Percentiles rank a stretch among this genome's conserved stretches.
These are phyloP conservation scores for Sinocyclocheilus anshuiensis DNA, from an alignment of 2,113 vertebrate species.

Conservation along the genomic window DNA sequence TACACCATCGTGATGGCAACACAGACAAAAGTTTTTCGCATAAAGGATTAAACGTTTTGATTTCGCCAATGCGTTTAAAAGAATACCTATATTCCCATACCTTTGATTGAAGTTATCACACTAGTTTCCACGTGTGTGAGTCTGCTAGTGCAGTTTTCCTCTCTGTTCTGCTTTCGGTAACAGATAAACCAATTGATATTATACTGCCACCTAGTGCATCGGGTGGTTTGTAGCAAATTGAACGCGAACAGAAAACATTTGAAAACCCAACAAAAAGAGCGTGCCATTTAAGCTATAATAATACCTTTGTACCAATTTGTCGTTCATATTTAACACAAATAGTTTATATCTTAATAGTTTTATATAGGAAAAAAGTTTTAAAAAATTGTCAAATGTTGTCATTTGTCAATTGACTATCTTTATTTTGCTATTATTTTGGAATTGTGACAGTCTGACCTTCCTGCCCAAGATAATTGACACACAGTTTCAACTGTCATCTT, in stretches of 20 bases:
- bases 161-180: not conserved
- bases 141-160: not conserved
- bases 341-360: not conserved
- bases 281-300: not conserved
- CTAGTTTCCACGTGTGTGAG: slow-evolving; percentile 19
- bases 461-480: not conserved
- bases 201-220: not conserved
- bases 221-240: not conserved
- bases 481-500: not conserved
- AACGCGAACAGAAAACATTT: not conserved
- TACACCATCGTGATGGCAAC: too few relatives aligned
- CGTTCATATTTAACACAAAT: not conserved
- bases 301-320: not conserved
- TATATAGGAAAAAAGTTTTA: not conserved
- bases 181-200: not conserved
- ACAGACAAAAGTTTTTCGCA: not conserved
- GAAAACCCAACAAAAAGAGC: not conserved
- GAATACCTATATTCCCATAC: not conserved
- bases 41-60: not conserved
- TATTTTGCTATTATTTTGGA: not conserved
- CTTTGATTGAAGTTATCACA: not conserved
- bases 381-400: not conserved
- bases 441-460: not conserved
- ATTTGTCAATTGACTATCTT: too few relatives aligned
- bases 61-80: not conserved